Conservation (phyloP, 2,113 vertebrate genomes). For the Himantopus leucocephalus region DNA sequence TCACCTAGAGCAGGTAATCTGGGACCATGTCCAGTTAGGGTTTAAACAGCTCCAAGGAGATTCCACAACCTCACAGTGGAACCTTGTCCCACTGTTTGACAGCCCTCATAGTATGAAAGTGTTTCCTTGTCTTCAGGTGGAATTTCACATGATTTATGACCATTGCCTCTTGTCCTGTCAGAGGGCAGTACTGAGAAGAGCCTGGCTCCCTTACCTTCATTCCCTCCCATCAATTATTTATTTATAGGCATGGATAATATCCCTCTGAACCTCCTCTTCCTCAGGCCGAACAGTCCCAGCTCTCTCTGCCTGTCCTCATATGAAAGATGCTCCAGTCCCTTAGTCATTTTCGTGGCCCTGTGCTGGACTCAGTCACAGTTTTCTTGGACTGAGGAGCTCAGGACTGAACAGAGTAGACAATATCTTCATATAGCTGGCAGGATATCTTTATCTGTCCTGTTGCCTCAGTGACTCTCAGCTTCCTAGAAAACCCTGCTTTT, state of each 20-base stretch:
- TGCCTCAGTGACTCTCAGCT: not conserved
- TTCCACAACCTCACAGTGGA: not conserved
- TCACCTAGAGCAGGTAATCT: not conserved
- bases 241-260: not conserved
- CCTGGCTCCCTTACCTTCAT: not conserved
- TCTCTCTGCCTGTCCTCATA: not conserved
- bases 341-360: not conserved
- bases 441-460: not conserved
- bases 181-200: not conserved
- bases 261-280: not conserved
- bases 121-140: not conserved
- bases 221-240: not conserved
- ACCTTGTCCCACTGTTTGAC: not conserved
- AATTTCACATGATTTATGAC: not conserved
- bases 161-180: not conserved
- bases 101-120: not conserved
- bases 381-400: not conserved
- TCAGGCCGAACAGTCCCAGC: not conserved
- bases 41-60: not conserved
- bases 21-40: not conserved
- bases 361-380: not conserved
- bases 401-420: not conserved
- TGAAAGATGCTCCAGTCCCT: not conserved
- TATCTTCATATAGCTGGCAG: not conserved
- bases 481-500: not conserved